A percentile compares a stretch with the other conserved stretches of the same genome.
Evolutionary conservation across 2,113 vertebrate species (phyloP).

Genomic region (Neofelis nebulosa): DNA sequence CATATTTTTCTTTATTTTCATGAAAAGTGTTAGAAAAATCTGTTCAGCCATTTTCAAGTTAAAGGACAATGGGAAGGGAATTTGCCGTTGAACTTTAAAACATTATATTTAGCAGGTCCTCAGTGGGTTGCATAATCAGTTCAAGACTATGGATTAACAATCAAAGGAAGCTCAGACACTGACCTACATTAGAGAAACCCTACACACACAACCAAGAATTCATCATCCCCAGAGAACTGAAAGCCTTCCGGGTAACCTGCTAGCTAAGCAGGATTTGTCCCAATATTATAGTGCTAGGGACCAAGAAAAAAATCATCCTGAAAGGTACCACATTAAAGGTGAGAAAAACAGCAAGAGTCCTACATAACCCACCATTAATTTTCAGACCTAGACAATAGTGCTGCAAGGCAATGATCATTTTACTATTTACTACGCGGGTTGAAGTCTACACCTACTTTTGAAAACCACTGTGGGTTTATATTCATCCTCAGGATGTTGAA

Average conservation of each 20-base stretch:
- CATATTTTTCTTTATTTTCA: conserved; percentile 40
- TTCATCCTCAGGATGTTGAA: neutral
- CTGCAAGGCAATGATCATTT: neutral
- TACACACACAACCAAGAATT: conserved; percentile 56
- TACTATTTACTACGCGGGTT: neutral
- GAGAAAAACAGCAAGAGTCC: conserved; percentile 5
- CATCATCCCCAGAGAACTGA: conserved; percentile 41
- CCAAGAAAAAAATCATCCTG: neutral
- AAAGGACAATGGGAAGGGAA: conserved; percentile 56
- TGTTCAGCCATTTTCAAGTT: conserved; percentile 56
- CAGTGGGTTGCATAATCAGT: conserved; percentile 67
- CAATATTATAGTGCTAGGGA: neutral
- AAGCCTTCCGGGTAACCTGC: conserved; percentile 38
- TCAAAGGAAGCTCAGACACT: conserved; percentile 70
- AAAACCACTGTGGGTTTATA: neutral
- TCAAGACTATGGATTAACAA: conserved; percentile 73
- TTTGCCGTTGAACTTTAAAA: conserved; percentile 66
- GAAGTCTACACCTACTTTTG: neutral
- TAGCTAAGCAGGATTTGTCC: conserved; percentile 9
- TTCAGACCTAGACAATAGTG: neutral
- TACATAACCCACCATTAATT: neutral
- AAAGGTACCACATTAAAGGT: neutral
- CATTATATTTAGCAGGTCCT: conserved; percentile 65
- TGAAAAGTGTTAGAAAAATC: conserved; percentile 22
- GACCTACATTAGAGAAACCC: conserved; percentile 69